Base-by-base conservation (phyloP, 2,888 invertebrate genomes). In the Aquatica leii region DNA sequence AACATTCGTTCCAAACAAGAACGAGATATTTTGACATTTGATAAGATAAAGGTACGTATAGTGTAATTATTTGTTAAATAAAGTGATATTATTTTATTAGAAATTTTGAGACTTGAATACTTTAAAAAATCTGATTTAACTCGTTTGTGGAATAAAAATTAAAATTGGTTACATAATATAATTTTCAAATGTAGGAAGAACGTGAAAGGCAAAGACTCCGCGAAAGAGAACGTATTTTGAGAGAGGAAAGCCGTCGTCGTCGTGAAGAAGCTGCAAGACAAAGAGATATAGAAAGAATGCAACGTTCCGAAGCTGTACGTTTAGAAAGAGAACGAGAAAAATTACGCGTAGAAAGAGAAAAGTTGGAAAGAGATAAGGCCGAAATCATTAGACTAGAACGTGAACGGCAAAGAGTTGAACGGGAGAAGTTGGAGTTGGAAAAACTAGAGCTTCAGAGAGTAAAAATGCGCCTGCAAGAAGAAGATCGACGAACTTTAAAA, bases 341-440 rank as follows among this genome's bases (percentile, higher is more conserved):
- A 75, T 82, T 95, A 66, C 86, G 92, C 48, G 82, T 92, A 11
- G 97, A 97, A 81, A 87, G 94, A 17, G 95, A 95, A 74, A 89
- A 91, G 71, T 89, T 96, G 56, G 97, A 97, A 77, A 87, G 93
- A 1, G 95, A 95, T 77, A 93, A 93, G 81, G 90, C 92, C 12
- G 95, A 96, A 77, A 80, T 95, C 18, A 83, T 95, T 69, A 88
- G 93, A 54, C 80, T 95, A 68, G 94, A 95, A 78, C 86, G 94
- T 12, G 95, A 95, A 78, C 86, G 94, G 51, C 94, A 94, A 76
- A 88, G 93, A 50, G 72, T 87, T 54, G 89, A 89, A 74, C 80
- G 85, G 2, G 79, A 80, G 62, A 80, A 80, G 67, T 68, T 82
- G 37, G 86, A 86, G 70, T 77, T 91, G 71, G 95, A 95, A 77